Evolutionary conservation across 2,113 vertebrate species (phyloP), one percentile per base, ranked within the genome.

Genomic region (Taxidea taxus): DNA sequence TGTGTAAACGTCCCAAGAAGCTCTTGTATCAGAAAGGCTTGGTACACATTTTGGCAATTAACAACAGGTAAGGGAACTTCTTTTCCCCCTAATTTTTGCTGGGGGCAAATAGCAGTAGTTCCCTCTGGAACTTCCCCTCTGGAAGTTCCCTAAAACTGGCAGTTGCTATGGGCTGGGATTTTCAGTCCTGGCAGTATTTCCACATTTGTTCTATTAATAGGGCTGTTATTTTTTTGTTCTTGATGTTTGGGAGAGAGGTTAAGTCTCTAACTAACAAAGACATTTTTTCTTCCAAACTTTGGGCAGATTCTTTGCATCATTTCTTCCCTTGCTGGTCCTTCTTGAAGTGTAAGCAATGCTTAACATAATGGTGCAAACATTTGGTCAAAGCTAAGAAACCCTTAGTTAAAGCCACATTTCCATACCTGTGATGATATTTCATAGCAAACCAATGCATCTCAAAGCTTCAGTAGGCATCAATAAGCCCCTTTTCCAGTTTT

Each of bases 291-390:
- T 16, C 51, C 58, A 16, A 92, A 83, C 62, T 27, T 47, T 20
- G 95, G 90, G 39, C 47, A 90, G 93, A 92, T 90, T 12, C 39
- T 93, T 95, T 84, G 87, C 54, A 66, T 10, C 12, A 27, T 96
- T 95, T 90, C 37, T 87, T 87, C 27, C 21, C 49, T 95, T 84
- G 27, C 15, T 49, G 13, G 25, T 80, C 16, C 12, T 88, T 74
- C 51, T 83, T 75, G 90, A 83, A 96, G 10, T 27, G 49, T 18
- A 92, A 88, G 64, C 47, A 44, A 20, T 89, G 68, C 39, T 68
- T 42, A 81, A 81, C 20, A 89, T 96, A 51, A 94, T 62, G 51
- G 44, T 95, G 78, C 37, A 97, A 97, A 80, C 54, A 62, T 90
- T 96, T 96, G 47, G 16, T 75, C 31, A n/a, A 94, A n/a, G 21